A percentile compares a stretch with the other conserved stretches of the same genome.
Conservation (phyloP, 2,797 vertebrate genomes). For the Gymnopithys bicolor region DNA sequence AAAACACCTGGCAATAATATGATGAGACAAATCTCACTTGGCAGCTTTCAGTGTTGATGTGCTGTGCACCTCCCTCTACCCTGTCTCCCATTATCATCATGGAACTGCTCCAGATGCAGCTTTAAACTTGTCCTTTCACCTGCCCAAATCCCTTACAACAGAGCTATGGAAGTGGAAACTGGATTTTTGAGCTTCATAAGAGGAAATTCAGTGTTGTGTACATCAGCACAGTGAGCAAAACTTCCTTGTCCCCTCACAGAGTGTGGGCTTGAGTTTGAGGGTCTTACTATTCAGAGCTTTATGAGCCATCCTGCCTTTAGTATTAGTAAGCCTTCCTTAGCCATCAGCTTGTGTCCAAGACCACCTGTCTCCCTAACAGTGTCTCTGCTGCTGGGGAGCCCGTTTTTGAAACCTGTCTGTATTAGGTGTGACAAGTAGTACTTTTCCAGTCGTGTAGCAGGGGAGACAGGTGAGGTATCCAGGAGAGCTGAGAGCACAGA, state of each 20-base stretch:
- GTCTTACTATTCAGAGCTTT: neutral
- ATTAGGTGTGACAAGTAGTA: neutral
- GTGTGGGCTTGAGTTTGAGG: neutral
- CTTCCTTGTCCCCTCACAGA: neutral
- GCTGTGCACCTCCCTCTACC: slow-evolving; percentile 14
- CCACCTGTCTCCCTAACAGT: neutral
- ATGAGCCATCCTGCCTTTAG: neutral
- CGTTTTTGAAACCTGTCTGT: neutral
- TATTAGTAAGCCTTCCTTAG: neutral
- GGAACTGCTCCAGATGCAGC: slow-evolving; percentile 27
- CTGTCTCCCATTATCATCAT: neutral
- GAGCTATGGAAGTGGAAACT: neutral
- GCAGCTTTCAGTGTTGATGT: slow-evolving; percentile 44
- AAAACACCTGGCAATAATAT: slow-evolving; percentile 41
- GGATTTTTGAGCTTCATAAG: neutral
- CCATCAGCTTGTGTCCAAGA: neutral
- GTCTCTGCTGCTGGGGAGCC: neutral
- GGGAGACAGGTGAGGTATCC: neutral
- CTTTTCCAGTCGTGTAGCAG: neutral
- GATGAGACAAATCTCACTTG: slow-evolving; percentile 34
- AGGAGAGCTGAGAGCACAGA: neutral
- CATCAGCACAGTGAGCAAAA: neutral
- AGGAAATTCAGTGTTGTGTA: neutral
- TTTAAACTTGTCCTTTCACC: slow-evolving; percentile 6
- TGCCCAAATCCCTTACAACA: slow-evolving; percentile 19